Evolutionary conservation across 2,797 vertebrate genomes (phyloP), one percentile per base, ranked within the genome.

Genomic region (Sebastiscus albofasciatus): DNA sequence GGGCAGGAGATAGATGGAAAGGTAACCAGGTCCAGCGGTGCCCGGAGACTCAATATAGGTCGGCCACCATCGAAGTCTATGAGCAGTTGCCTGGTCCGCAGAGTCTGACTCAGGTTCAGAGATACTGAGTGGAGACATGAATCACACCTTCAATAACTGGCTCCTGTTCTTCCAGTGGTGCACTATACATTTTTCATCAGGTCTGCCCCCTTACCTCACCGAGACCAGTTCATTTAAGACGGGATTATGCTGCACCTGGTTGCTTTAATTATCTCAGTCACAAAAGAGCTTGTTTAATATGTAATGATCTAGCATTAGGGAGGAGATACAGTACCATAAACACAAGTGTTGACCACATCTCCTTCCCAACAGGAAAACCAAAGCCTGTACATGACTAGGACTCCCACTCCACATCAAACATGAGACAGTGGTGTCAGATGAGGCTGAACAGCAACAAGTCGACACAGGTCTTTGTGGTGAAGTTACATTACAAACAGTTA

Each of bases 1-100:
- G 94, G 93, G 2, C 84, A 84, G 27, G 52, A 85, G 1, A 46
- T 49, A 0, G 91, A 92, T 18, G 95, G 90, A 42, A 96, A 80
- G 61, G 93, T 88, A 2, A 97, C 96, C 56, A 97, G 94, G 67
- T 95, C 94, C 72, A 75, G 84, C 0, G 96, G 97, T 58, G 97
- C 95, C 67, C 93, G 93, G 24, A 97, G 95, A 12, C 93, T 95
- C 7, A 92, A 93, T 64, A 93, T 61, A 8, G 87, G 87, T 6
- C 84, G 81, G 2, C 77, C 93, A 5, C 93, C 94, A 1, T 94
- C 84, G 36, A 94, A 93, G 14, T 90, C 91, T 8, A 92, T 85
- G 52, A 96, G 86, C 54, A 96, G 89, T 61, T 91, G 96, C 8
- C 80, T 94, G 76, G 94, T 96, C 82, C 87, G 88, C 39, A 91